Base-by-base conservation (phyloP, 2,797 vertebrate genomes). In the Neosilurus mollespiculum region DNA sequence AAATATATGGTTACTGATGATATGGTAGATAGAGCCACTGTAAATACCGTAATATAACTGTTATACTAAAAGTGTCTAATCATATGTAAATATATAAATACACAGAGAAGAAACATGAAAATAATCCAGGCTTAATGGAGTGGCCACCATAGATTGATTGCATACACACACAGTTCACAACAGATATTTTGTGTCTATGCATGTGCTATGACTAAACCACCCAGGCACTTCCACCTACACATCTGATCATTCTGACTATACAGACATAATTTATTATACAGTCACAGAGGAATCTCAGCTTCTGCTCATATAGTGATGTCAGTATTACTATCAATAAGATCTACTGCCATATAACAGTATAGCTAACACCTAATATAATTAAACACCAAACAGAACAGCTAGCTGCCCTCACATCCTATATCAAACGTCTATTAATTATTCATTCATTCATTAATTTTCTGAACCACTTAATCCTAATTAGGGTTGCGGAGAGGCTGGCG, bases 161-260 rank as follows among this genome's bases (percentile, higher is more conserved):
- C 20, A 51, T 20, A 59, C 66, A 78, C 58, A 61, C 84, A 86
- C 18, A 43, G 64, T 18, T 69, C 34, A 65, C 43, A 37, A 59
- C 26, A 87, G 71, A 81, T 24, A 37, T 67, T 73, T 56, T 58
- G 72, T 83, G 64, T 88, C 80, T 76, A 85, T 86, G 62, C 66
- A 76, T 83, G 69, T 72, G 70, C 70, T 67, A 78, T 88, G 87
- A 85, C 78, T 88, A 85, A 88, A 80, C 81, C 59, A 30, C 58
- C 87, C 84, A 84, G 37, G 82, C 56, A 82, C 62, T 70, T 72
- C 81, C 87, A 79, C 85, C 87, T 70, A 84, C 86, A 84, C 53
- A 53, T 75, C 26, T 82, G 71, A 80, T 65, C 73, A 82, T 72
- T 24, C 72, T 76, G 83, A 83, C 81, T 80, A 77, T 73, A 85